Base-by-base conservation (phyloP, 92 coral and sea anemone species). In the Palythoa heliodiscus region DNA sequence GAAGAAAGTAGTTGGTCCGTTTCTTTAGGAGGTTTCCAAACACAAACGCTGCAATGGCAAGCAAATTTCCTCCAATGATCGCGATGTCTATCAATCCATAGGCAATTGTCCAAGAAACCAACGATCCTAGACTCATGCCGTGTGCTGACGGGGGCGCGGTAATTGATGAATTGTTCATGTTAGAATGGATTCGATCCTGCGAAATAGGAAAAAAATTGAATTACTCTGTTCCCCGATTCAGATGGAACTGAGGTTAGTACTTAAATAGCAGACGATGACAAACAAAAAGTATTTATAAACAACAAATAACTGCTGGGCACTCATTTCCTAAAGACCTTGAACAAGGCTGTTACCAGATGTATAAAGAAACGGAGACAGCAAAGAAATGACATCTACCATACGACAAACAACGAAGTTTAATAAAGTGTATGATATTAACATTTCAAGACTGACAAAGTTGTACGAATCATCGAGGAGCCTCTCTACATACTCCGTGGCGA, bases 1-100 rank as follows among this genome's bases (percentile, higher is more conserved):
- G 84, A 23, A 80, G 84, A 14, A 80, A 80, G 50, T 80, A 80
- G 84, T 80, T 80, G 25, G 84, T 80, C 15, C 84, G 84, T 80
- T 67, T 80, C 74, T 80, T 80, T 23, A 80, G 84, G 19, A 80
- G 84, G 66, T 64, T 80, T 23, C 84, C 84, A 22, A 66, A 16
- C 47, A 80, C 75, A 16, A 80, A 80, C 11, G 84, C 84, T 37
- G 84, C 58, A 48, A 80, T 66, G 58, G 84, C 84, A 8, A 80
- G 63, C 39, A 67, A 2, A 20, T 80, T 80, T 1, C 84, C 84
- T 9, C 84, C 74, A 29, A 80, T 47, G 7, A 80, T 80, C 2
- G 61, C 61, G 4, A 80, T 64, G 50, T 66, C 84, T 43, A 80
- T 52, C 39, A 80, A 20, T 4, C 84, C 84, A 50, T 64, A 80